phyloP scores from a whole-genome alignment of 1,140 invertebrate genomes.

The Ostrea denselamellosa region DNA sequence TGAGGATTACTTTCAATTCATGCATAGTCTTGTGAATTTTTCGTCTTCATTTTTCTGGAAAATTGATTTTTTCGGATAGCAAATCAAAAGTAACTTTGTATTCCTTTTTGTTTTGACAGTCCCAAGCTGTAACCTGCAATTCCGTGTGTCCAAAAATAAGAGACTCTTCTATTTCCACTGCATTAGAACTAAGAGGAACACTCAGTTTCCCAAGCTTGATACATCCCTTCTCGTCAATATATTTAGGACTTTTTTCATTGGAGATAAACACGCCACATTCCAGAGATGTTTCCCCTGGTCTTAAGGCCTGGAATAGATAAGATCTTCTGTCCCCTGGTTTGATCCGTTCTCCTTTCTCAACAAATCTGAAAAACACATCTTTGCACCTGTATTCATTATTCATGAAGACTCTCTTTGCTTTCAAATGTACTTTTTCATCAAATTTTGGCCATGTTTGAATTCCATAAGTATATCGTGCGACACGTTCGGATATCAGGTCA shows the following conservation, averaged over 20 bases:
- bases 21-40: too few species aligned
- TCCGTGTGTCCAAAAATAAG: slow-evolving; percentile 52
- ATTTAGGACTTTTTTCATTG: background rate
- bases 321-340: background rate
- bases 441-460: slow-evolving; percentile 25
- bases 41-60: background rate
- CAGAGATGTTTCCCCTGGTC: background rate
- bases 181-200: background rate
- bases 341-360: background rate
- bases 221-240: slow-evolving; percentile 42
- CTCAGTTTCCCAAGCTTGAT: background rate
- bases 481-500: background rate
- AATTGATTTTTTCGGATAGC: background rate
- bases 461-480: slow-evolving; percentile 40
- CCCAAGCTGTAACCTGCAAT: slow-evolving; percentile 8
- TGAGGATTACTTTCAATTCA: too few species aligned
- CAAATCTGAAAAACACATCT: slow-evolving; percentile 31
- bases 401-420: background rate
- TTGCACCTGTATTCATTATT: background rate
- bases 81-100: slow-evolving; percentile 16
- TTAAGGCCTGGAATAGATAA: background rate
- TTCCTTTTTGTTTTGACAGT: background rate
- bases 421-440: background rate
- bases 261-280: slow-evolving; percentile 15
- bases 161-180: slow-evolving; percentile 49